Conservation (phyloP, 2,888 invertebrate genomes). For the Ferdinandea cuprea region DNA sequence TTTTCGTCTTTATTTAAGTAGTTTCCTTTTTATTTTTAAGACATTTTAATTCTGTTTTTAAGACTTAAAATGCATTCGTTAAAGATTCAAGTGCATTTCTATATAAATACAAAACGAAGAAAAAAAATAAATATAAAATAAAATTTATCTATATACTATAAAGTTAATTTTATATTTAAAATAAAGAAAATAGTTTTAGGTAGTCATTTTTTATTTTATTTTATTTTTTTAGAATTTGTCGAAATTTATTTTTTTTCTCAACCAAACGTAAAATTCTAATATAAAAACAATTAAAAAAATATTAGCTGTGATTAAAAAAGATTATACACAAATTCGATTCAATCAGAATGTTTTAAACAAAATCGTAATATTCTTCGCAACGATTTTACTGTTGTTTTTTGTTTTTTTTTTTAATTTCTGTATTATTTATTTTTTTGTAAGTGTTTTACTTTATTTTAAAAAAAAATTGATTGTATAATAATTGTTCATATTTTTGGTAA, state of each 20-base stretch:
- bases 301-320: constrained; percentile 69
- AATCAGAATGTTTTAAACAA: constrained; percentile 46
- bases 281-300: constrained; percentile 55
- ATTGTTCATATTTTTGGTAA: constrained; percentile 20
- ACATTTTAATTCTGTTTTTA: constrained; percentile 33
- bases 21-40: constrained; percentile 29
- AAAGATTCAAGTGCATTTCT: constrained; percentile 33
- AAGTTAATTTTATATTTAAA: constrained; percentile 19
- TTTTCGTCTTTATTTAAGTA: constrained; percentile 31
- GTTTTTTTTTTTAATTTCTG: constrained; percentile 23
- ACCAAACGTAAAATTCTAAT: too few species aligned
- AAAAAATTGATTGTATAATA: constrained; percentile 4
- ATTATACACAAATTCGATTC: constrained; percentile 56
- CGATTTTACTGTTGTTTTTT: constrained; percentile 15
- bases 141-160: constrained; percentile 29
- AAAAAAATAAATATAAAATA: constrained; percentile 3
- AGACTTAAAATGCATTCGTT: constrained; percentile 61
- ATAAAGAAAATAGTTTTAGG: constrained; percentile 22
- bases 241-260: constrained; percentile 67
- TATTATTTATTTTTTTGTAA: constrained; percentile 53
- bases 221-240: constrained; percentile 28
- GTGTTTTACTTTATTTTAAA: constrained; percentile 48
- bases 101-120: constrained; percentile 27
- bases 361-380: constrained; percentile 28
- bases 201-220: constrained; percentile 55